phyloP scores from a whole-genome alignment of 2,888 invertebrate genomes.

The Drosophila affinis region DNA sequence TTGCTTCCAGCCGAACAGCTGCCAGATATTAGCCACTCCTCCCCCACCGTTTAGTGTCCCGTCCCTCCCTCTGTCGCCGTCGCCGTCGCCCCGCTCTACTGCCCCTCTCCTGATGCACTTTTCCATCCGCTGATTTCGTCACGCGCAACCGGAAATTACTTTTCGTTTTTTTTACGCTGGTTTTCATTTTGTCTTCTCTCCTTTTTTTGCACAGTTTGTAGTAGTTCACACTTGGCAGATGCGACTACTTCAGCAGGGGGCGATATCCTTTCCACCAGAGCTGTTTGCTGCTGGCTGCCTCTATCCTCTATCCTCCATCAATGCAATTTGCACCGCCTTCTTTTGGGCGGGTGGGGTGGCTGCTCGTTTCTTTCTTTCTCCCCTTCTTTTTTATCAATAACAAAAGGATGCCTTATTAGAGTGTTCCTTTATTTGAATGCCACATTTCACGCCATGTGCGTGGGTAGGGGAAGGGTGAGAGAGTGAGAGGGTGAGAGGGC shows the following conservation, averaged over 20 bases:
- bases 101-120: too few species aligned
- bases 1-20: too few species aligned
- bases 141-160: constrained; percentile 36
- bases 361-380: too few species aligned
- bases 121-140: constrained; percentile 18
- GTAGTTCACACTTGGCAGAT: constrained; percentile 39
- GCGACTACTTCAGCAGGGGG: constrained; percentile 24
- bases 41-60: too few species aligned
- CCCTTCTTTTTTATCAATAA: constrained; percentile 54
- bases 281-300: too few species aligned
- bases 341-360: constrained; percentile 9
- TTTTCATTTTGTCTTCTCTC: neutral
- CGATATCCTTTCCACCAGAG: constrained; percentile 2
- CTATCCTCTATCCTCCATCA: constrained; percentile 1
- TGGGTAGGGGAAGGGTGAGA: constrained; percentile 7
- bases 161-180: constrained; percentile 20
- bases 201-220: neutral
- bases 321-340: constrained; percentile 21
- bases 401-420: constrained; percentile 75
- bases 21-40: too few species aligned
- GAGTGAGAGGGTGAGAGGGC: neutral
- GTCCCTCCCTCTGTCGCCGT: too few species aligned
- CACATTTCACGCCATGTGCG: constrained; percentile 69
- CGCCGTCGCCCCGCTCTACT: too few species aligned
- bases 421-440: constrained; percentile 77